Evolutionary conservation across 92 coral and sea anemone species (phyloP), one percentile per base, ranked within the genome.

Genomic region (Bergia sp.): DNA sequence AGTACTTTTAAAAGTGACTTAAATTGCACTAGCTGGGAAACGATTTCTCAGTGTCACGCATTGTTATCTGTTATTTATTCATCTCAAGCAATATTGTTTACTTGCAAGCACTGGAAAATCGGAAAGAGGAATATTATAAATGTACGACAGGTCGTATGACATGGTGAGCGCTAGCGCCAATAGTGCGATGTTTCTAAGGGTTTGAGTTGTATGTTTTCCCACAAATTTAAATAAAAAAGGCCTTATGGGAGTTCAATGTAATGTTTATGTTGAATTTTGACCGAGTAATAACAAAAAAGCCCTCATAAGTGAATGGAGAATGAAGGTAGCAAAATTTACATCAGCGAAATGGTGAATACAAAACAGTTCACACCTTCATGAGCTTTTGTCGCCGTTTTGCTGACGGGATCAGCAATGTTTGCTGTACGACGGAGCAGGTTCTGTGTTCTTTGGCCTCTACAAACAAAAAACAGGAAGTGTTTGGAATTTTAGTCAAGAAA

Each of bases 321-420:
- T 37, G 77, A 7, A 36, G 11, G 1, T 53, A 10, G 16, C 58
- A 53, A 53, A 53, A 8, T 53, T 53, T 53, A 1, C 58, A 53
- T 53, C 1, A 53, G 16, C 58, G 18, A 43, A 16, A 16, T 18
- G n/a, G 37, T 76, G 1, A 42, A 21, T 4, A 11, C 7, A 38
- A 47, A 37, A 41, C 13, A 37, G 16, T 7, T 38, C 92, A 76
- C 43, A 97, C 99, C 98, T 94, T 96, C 94, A 38, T 97, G 96
- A 15, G 98, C 93, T 82, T 96, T 97, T 4, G 89, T 77, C 18
- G 95, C 86, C 0, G 99, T 96, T 86, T 94, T 97, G 82, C 99
- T 97, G 72, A 96, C 69, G 38, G 99, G 99, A 80, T 97, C 95
- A 47, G 98, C 98, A 74, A 97, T 92, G 85, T 97, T 97, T 42